These are phyloP conservation scores for Brachionus paranguensis DNA, from an alignment of 1,140 invertebrate genomes.

Conservation along the genomic window DNA sequence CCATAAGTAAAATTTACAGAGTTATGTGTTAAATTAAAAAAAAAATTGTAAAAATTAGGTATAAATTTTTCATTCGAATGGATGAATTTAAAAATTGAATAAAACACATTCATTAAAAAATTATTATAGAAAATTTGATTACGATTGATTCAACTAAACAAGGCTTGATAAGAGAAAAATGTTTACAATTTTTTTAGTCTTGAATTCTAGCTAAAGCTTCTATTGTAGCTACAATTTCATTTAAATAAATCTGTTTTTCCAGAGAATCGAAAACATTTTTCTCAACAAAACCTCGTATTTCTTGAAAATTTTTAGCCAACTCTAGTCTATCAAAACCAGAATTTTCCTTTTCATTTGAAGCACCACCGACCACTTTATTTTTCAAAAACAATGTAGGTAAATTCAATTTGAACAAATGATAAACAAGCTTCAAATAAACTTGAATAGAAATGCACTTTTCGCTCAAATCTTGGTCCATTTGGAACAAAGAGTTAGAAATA, in stretches of 20 bases:
- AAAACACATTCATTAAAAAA: too few species aligned
- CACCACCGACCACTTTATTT: neutral
- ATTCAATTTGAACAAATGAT: neutral
- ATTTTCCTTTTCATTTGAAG: neutral
- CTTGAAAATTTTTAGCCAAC: neutral
- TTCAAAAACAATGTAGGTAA: conserved; percentile 28
- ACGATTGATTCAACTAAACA: too few species aligned
- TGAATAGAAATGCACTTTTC: neutral
- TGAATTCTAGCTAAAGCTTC: neutral
- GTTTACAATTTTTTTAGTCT: neutral
- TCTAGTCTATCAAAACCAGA: neutral
- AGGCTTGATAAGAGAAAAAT: neutral
- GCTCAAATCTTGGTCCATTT: neutral
- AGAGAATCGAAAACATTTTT: neutral
- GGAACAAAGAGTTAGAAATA: neutral
- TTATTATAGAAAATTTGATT: too few species aligned
- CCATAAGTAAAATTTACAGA: too few species aligned
- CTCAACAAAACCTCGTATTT: neutral
- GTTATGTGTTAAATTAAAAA: too few species aligned
- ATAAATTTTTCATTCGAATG: too few species aligned
- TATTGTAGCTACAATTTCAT: neutral
- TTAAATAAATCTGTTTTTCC: conserved; percentile 17
- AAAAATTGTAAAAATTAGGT: too few species aligned
- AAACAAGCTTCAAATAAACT: conserved; percentile 19
- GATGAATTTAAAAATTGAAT: too few species aligned